phyloP scores from a whole-genome alignment of 2,797 vertebrate species.

The Myotis findleyi region DNA sequence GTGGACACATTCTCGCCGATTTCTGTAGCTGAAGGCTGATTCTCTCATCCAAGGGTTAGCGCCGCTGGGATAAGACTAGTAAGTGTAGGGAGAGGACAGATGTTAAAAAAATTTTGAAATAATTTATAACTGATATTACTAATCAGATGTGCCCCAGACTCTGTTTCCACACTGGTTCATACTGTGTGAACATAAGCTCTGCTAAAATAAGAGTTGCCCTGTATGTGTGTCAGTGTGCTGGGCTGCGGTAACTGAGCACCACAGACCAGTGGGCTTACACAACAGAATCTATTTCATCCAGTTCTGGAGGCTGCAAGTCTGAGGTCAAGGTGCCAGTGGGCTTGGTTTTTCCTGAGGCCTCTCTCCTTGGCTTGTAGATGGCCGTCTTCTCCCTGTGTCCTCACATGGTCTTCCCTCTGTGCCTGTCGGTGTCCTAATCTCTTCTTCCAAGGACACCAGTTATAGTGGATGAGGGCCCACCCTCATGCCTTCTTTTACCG shows the following conservation, averaged over 20 bases:
- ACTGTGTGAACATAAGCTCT: background rate
- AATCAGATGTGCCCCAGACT: background rate
- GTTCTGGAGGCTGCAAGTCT: background rate
- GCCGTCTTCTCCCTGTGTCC: background rate
- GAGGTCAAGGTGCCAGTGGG: background rate
- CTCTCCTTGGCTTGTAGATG: background rate
- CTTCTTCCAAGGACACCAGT: background rate
- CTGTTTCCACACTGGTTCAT: background rate
- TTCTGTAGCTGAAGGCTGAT: background rate
- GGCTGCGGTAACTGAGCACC: rapidly evolving
- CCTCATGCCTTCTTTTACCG: background rate
- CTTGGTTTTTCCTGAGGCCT: background rate
- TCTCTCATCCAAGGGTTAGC: background rate
- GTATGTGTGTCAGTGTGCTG: background rate
- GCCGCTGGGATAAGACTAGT: background rate
- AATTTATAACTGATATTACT: background rate
- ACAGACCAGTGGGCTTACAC: rapidly evolving
- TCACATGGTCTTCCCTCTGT: background rate
- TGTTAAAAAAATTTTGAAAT: background rate
- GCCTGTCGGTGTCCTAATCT: background rate
- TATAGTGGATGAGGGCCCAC: background rate
- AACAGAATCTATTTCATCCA: background rate
- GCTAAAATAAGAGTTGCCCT: background rate
- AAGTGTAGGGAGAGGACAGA: background rate
- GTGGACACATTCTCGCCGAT: rapidly evolving